Base-by-base conservation (phyloP, 2,888 invertebrate species). In the Hypselothyrea guttata region DNA sequence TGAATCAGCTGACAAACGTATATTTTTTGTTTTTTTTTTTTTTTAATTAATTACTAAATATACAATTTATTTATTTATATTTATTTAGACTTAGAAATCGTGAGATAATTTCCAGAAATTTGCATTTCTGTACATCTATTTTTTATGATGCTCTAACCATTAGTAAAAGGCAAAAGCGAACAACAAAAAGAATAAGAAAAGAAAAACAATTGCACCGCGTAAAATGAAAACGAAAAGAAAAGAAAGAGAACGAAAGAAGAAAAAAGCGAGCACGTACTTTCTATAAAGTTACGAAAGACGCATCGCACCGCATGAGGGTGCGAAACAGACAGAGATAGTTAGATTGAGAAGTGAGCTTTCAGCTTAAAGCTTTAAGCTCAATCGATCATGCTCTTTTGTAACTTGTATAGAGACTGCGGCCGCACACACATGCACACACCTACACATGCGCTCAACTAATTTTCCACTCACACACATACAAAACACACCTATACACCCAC, bases 401-500 rank as follows among this genome's bases (percentile, higher is more conserved):
- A 88, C 88, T 88, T 88, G 65, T 78, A 84, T 88, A 88, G 88
- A 88, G 88, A 88, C 88, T 88, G 86, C 69, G 75, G 77, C 75
- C 65, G 68, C 63, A 62, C 52, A 74, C 47, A 67, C 71, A 69
- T 64, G 40, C 12, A 48, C 45, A 35, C 34, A 46, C 12, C 42
- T 12, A 49, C 34, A 49, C 34, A 35, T 51, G 28, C 51, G 16
- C 56, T 52, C 53, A 58, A 63, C 60, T 66, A 44, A 52, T 59
- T 59, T 62, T 46, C 62, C 15, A 44, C 37, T 40, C 34, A 18
- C 54, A 49, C 15, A 58, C 28, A 46, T 30, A 52, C 34, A 34
- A 35, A 34, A 27, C 35, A 34, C 41, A 37, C 41, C n/a, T n/a
- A 44, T n/a, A 61, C 28, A 64, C 48, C 49, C 48, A 63, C 58